Conservation (phyloP, 2,113 vertebrate species). For the Poeciliopsis occidentalis region DNA sequence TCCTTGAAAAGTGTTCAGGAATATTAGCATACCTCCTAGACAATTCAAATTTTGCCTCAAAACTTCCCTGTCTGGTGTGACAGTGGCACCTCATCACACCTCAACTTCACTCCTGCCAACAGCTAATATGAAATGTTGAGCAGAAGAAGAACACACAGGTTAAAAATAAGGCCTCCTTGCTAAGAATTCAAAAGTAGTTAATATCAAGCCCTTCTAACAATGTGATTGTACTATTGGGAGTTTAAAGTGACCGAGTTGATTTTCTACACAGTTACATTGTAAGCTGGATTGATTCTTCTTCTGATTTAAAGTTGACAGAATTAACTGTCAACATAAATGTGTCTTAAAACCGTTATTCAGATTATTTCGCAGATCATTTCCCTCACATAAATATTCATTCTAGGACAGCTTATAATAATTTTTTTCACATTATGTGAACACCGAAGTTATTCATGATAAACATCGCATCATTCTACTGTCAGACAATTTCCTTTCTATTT, state of each 20-base stretch:
- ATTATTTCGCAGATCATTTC: constrained; percentile 55
- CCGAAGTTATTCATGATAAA: not conserved
- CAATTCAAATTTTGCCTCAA: constrained; percentile 32
- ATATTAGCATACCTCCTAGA: constrained; percentile 50
- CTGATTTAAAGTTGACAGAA: constrained; percentile 48
- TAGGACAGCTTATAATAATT: constrained; percentile 20
- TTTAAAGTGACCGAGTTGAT: constrained; percentile 38
- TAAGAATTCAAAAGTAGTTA: constrained; percentile 37
- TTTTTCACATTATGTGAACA: not conserved
- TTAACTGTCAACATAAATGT: constrained; percentile 50
- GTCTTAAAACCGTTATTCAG: constrained; percentile 60
- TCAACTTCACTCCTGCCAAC: constrained; percentile 1
- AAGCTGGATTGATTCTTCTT: constrained; percentile 8
- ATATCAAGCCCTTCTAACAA: constrained; percentile 43
- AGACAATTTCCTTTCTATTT: not conserved
- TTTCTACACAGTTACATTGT: constrained; percentile 40
- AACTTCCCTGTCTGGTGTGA: constrained; percentile 30
- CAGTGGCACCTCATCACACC: constrained; percentile 37
- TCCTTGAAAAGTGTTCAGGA: constrained; percentile 40
- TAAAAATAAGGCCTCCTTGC: constrained; percentile 35
- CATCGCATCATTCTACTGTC: not conserved
- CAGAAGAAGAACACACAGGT: constrained; percentile 35
- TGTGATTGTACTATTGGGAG: constrained; percentile 53
- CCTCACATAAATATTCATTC: constrained; percentile 50
- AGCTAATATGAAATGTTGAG: constrained; percentile 8